Base-by-base conservation (phyloP, 2,888 invertebrate genomes). In the Leucozona laternaria region DNA sequence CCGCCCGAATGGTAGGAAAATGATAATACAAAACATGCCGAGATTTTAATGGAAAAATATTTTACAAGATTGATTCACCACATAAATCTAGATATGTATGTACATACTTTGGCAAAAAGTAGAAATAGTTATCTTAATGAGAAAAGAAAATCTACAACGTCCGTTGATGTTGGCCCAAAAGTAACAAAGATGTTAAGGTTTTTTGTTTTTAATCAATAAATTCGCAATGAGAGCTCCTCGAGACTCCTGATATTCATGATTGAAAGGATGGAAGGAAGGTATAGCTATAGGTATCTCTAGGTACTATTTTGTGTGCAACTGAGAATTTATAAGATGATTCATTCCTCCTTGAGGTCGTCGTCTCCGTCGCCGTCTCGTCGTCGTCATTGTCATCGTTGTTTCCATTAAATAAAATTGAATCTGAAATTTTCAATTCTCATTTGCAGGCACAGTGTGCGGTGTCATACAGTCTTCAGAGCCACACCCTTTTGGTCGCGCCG, bases 291-390 rank as follows among this genome's bases (percentile, higher is more conserved):
- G n/a, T 48, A 11, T 2, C 2, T 20, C 8, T 10, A 45, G 11
- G 20, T 50, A 25, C 22, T 8, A 1, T n/a, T 22, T 17, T 43
- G 22, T 43, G n/a, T 43, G 43, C 17, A 40, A 17, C 6, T 48
- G 34, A 45, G 68, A 64, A 53, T 62, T 76, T 31, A 45, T 60
- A 62, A 83, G 68, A 79, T 75, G 75, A 83, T 70, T 83, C 83
- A 75, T 31, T 76, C 64, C 28, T 71, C 17, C 50, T 62, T 43
- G 10, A 53, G 34, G 6, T 55, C 15, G 34, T 17, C 37, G 5
- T 60, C 60, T 2, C 15, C n/a, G 31, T 6, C 55, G 34, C 15
- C 28, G 5, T 31, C 60, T 31, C 60, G 7, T 53, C 31, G n/a
- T 6, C 55, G 34, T 15, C 37, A 3, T 64, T 58, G 7, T 53